Percentiles rank a stretch among this genome's conserved stretches.
phyloP scores from a whole-genome alignment of 2,797 vertebrate species.

The Linurgus olivaceus region DNA sequence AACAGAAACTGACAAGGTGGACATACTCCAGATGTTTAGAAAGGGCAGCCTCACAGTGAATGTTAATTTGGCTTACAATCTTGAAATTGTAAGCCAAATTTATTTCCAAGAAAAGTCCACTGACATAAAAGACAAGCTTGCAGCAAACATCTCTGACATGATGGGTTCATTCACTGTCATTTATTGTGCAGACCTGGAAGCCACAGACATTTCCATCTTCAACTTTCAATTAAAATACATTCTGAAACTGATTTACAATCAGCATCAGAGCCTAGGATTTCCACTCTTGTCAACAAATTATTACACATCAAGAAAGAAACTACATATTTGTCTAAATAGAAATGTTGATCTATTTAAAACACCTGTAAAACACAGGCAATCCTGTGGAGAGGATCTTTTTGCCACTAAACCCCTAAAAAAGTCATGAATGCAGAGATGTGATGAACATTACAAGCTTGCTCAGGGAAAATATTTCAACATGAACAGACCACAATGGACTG shows the following conservation, averaged over 20 bases:
- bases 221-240: not conserved
- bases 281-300: not conserved
- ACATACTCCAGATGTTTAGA: not conserved
- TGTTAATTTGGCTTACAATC: too few species aligned
- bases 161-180: not conserved
- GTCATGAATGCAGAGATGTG: not conserved
- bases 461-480: not conserved
- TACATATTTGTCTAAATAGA: not conserved
- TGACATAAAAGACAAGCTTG: not conserved
- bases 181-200: not conserved
- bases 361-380: not conserved
- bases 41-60: not conserved
- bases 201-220: not conserved
- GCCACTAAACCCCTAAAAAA: not conserved
- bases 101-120: not conserved
- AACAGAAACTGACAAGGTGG: not conserved
- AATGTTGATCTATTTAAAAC: not conserved
- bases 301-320: not conserved
- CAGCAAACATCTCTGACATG: fast-evolving
- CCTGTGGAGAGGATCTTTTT: not conserved
- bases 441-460: not conserved
- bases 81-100: not conserved
- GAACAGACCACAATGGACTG: not conserved
- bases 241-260: not conserved
- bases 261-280: not conserved